phyloP scores from a whole-genome alignment of 2,113 vertebrate species.

The Misgurnus mizolepis region DNA sequence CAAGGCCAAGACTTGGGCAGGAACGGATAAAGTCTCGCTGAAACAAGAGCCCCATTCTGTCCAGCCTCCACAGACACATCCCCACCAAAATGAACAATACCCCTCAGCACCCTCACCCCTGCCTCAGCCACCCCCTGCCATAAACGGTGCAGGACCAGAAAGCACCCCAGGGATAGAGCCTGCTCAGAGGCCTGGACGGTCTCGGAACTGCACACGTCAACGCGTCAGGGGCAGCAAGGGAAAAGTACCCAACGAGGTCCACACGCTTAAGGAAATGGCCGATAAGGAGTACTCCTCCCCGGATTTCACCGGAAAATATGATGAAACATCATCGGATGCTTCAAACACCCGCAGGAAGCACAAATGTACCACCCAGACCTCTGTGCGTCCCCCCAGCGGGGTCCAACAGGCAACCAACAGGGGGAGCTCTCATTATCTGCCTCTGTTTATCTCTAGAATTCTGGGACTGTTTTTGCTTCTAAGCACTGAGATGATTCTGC shows the following conservation, averaged over 20 bases:
- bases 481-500: conserved; percentile 76
- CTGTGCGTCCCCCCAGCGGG: conserved; percentile 88
- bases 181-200: conserved; percentile 75
- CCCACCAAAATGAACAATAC: conserved; percentile 44
- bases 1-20: conserved; percentile 85
- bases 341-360: conserved; percentile 86
- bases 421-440: conserved; percentile 64
- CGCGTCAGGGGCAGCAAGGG: conserved; percentile 75
- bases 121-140: conserved; percentile 67
- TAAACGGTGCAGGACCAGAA: conserved; percentile 76
- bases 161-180: conserved; percentile 77
- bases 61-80: conserved; percentile 51
- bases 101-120: conserved; percentile 54
- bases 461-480: conserved; percentile 75
- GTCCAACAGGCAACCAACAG: conserved; percentile 88
- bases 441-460: conserved; percentile 67
- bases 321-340: conserved; percentile 74
- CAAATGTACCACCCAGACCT: conserved; percentile 90
- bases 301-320: conserved; percentile 77
- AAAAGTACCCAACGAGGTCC: conserved; percentile 81
- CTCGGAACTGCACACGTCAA: conserved; percentile 87
- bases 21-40: conserved; percentile 78
- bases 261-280: conserved; percentile 74
- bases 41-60: conserved; percentile 76
- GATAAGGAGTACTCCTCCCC: conserved; percentile 81